Conservation (phyloP, 2,888 invertebrate genomes). For the Xylota sylvarum region DNA sequence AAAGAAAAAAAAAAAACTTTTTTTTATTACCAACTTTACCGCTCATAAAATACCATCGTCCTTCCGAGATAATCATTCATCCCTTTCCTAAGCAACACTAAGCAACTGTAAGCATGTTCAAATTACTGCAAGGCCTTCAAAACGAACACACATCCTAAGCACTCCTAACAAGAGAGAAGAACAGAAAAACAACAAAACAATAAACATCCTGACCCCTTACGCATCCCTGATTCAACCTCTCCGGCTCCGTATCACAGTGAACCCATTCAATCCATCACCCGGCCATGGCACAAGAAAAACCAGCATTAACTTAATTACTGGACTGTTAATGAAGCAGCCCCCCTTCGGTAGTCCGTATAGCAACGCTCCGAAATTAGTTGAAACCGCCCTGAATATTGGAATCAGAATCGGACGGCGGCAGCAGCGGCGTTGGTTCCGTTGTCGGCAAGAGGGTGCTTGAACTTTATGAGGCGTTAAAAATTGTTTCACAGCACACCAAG, state of each 20-base stretch:
- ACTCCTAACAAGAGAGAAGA: constrained; percentile 38
- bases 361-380: constrained; percentile 63
- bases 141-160: constrained; percentile 15
- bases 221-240: constrained; percentile 24
- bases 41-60: constrained; percentile 68
- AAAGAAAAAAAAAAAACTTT: not conserved
- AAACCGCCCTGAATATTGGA: constrained; percentile 65
- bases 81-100: constrained; percentile 57
- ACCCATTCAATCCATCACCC: constrained; percentile 67
- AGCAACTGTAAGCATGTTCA: constrained; percentile 50
- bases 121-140: constrained; percentile 37
- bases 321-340: constrained; percentile 76
- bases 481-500: constrained; percentile 75
- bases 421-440: not conserved
- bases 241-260: constrained; percentile 15
- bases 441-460: constrained; percentile 59
- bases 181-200: constrained; percentile 41
- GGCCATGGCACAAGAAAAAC: constrained; percentile 64
- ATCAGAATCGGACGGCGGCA: constrained; percentile 46
- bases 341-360: constrained; percentile 23
- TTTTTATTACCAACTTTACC: constrained; percentile 70
- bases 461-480: constrained; percentile 77
- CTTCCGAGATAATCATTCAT: constrained; percentile 72
- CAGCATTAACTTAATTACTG: constrained; percentile 77
- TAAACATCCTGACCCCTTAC: constrained; percentile 49